Evolutionary conservation across 37 sponge, comb jelly and placozoan genomes (phyloP).

Genomic region (Diacarnus erythraeanus): DNA sequence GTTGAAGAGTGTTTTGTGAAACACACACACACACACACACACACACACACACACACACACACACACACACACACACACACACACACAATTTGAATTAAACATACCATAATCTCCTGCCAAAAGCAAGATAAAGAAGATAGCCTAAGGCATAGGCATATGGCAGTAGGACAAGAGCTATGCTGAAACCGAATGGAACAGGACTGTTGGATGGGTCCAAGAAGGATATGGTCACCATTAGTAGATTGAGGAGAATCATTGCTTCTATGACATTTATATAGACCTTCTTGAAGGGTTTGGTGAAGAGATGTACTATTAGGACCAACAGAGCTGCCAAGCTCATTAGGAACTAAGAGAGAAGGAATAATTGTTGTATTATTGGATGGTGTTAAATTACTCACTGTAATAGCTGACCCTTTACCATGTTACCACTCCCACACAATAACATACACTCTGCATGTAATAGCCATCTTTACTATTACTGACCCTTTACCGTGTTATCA

Average conservation of each 20-base stretch:
- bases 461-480: no score
- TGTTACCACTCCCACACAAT: no score
- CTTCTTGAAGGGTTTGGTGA: slow-evolving; percentile 71
- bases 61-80: no score
- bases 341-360: slow-evolving; percentile 61
- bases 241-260: slow-evolving; percentile 58
- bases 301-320: slow-evolving; percentile 58
- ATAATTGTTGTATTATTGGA: no score
- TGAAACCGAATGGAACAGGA: slow-evolving; percentile 43
- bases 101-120: slow-evolving; percentile 11
- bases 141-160: slow-evolving; percentile 51
- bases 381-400: no score
- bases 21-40: no score
- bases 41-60: no score
- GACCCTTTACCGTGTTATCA: no score
- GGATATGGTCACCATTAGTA: slow-evolving; percentile 64
- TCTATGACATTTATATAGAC: slow-evolving; percentile 64
- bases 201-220: slow-evolving; percentile 54
- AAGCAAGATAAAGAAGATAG: slow-evolving; percentile 15
- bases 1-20: no score
- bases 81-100: no score
- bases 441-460: no score
- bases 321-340: slow-evolving; percentile 59
- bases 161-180: slow-evolving; percentile 50
- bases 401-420: no score